phyloP scores from a whole-genome alignment of 1,140 invertebrate genomes.

The Pararge aegeria region DNA sequence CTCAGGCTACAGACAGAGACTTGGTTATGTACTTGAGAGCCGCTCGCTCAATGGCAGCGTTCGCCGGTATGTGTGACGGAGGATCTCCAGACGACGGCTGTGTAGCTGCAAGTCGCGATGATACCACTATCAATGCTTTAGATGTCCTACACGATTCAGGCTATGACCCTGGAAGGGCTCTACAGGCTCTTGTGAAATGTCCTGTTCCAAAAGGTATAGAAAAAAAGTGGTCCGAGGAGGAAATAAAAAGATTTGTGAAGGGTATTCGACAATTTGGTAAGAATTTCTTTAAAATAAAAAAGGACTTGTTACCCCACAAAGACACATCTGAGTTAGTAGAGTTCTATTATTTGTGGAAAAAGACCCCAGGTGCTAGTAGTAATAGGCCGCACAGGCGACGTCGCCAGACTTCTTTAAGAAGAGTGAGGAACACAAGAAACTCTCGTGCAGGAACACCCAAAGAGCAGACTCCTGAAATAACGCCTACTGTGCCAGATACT shows the following conservation, averaged over 20 bases:
- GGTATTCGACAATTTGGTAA: conserved; percentile 98
- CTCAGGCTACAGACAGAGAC: conserved; percentile 94
- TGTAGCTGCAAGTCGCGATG: conserved; percentile 96
- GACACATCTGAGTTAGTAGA: conserved; percentile 98
- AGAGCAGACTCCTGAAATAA: conserved; percentile 81
- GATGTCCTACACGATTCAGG: conserved; percentile 96
- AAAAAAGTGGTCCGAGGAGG: conserved; percentile 98
- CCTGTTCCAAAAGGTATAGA: conserved; percentile 97
- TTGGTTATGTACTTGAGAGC: conserved; percentile 98
- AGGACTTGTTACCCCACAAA: conserved; percentile 97
- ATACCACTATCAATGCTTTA: conserved; percentile 98
- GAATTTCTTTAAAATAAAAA: conserved; percentile 98
- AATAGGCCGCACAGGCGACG: conserved; percentile 94
- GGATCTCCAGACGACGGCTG: conserved; percentile 98
- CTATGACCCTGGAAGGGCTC: conserved; percentile 96
- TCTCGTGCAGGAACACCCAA: conserved; percentile 83
- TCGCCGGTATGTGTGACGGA: conserved; percentile 97
- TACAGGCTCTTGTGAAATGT: conserved; percentile 97
- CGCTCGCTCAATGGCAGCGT: conserved; percentile 96
- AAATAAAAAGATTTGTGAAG: conserved; percentile 98
- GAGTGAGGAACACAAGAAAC: conserved; percentile 91
- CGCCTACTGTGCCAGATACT: conserved; percentile 73
- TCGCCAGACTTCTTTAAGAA: conserved; percentile 92
- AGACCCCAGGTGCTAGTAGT: conserved; percentile 98
- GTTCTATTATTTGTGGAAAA: conserved; percentile 99